Percentiles rank a stretch among this genome's conserved stretches.
phyloP scores from a whole-genome alignment of 2,888 invertebrate genomes.

The Griposia aprilina region DNA sequence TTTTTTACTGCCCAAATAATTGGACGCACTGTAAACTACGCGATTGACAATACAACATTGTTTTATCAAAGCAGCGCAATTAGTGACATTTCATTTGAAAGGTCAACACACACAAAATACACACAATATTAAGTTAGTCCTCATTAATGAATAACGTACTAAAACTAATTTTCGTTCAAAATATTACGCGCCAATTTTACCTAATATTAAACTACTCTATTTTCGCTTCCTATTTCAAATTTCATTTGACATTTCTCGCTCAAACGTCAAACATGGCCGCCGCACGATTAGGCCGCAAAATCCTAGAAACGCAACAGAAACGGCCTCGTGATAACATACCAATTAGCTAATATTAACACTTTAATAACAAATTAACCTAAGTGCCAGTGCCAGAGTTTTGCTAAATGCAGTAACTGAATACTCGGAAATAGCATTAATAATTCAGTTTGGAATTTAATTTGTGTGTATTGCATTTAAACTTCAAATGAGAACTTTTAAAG shows the following conservation, averaged over 20 bases:
- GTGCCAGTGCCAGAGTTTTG: slow-evolving; percentile 18
- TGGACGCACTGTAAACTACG: too few species aligned
- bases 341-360: slow-evolving; percentile 24
- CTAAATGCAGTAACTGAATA: slow-evolving; percentile 32
- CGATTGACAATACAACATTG: not conserved
- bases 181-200: not conserved
- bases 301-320: slow-evolving; percentile 2
- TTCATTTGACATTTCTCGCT: slow-evolving; percentile 14
- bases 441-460: slow-evolving; percentile 44
- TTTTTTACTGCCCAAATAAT: not conserved
- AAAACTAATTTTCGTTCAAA: not conserved
- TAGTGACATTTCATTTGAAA: not conserved
- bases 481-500: slow-evolving; percentile 47
- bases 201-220: not conserved
- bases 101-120: not conserved
- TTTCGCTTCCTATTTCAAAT: slow-evolving; percentile 6
- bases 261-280: slow-evolving; percentile 17
- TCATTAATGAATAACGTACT: not conserved
- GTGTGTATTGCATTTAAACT: slow-evolving; percentile 33
- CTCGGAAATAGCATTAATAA: slow-evolving; percentile 30
- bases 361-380: slow-evolving; percentile 50
- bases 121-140: not conserved
- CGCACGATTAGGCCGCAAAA: not conserved
- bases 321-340: slow-evolving; percentile 13
- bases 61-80: not conserved